A percentile compares a stretch with the other conserved stretches of the same genome.
Evolutionary conservation across 2,888 invertebrate species (phyloP).

Genomic region (Trichopria drosophilae): DNA sequence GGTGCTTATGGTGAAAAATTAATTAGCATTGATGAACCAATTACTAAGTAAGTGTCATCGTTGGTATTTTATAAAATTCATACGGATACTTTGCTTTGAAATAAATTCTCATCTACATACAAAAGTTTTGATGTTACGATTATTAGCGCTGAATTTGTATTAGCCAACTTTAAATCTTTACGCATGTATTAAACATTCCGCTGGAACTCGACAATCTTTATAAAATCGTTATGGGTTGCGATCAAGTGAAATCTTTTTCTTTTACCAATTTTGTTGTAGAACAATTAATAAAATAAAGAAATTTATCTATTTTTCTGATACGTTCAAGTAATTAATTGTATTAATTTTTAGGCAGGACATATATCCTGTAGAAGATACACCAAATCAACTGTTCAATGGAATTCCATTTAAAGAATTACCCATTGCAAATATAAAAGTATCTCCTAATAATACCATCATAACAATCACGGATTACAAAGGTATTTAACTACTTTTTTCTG

Average conservation of each 20-base stretch:
- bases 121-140: too few species aligned
- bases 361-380: slow-evolving; percentile 74
- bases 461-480: slow-evolving; percentile 73
- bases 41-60: slow-evolving; percentile 65
- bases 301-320: too few species aligned
- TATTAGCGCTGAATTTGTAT: too few species aligned
- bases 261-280: background rate
- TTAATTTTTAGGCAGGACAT: slow-evolving; percentile 67
- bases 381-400: slow-evolving; percentile 74
- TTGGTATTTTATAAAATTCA: too few species aligned
- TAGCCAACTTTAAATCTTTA: too few species aligned
- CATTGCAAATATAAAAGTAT: slow-evolving; percentile 78
- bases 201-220: too few species aligned
- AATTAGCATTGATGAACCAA: slow-evolving; percentile 69
- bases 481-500: slow-evolving; percentile 46
- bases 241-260: too few species aligned
- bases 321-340: background rate
- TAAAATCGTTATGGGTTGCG: too few species aligned
- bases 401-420: slow-evolving; percentile 78
- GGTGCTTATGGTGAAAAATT: slow-evolving; percentile 77
- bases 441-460: slow-evolving; percentile 87
- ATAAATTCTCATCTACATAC: too few species aligned
- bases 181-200: too few species aligned
- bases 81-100: too few species aligned
- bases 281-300: too few species aligned